These are phyloP conservation scores for Acrossocheilus wenchowensis DNA, from an alignment of 2,797 vertebrate species.

Conservation along the genomic window DNA sequence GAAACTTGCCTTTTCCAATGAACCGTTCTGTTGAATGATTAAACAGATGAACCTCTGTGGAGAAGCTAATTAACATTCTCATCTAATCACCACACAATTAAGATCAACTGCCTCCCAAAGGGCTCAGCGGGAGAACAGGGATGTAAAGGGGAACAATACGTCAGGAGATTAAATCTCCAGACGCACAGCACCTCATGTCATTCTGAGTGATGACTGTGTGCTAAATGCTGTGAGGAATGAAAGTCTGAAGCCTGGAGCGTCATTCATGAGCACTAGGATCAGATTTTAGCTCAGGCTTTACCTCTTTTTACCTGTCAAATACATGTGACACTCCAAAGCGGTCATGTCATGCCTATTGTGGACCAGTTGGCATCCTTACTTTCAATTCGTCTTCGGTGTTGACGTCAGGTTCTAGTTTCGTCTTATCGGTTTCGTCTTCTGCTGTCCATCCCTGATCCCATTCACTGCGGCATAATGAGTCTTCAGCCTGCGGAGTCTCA, in stretches of 20 bases:
- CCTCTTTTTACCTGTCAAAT: not conserved
- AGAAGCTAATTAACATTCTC: constrained; percentile 51
- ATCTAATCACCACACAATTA: constrained; percentile 57
- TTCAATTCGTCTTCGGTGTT: constrained; percentile 9
- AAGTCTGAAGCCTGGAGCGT: not conserved
- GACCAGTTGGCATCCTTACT: constrained; percentile 43
- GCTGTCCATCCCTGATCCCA: constrained; percentile 60
- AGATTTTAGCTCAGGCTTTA: constrained; percentile 3
- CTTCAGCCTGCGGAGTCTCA: constrained; percentile 45
- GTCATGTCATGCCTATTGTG: not conserved
- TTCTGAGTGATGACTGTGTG: not conserved
- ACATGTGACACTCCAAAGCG: not conserved
- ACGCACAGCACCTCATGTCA: not conserved
- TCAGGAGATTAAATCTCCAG: constrained; percentile 38
- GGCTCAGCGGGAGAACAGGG: constrained; percentile 10
- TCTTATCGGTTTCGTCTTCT: not conserved
- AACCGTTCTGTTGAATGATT: constrained; percentile 44
- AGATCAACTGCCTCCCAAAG: constrained; percentile 30
- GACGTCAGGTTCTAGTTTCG: not conserved
- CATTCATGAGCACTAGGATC: not conserved
- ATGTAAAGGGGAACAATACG: constrained; percentile 42
- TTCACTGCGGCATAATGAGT: constrained; percentile 12
- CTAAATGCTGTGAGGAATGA: not conserved
- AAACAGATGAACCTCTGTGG: constrained; percentile 31
- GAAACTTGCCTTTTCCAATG: constrained; percentile 35